Percentiles rank a stretch among this genome's conserved stretches.
Conservation (phyloP, 2,888 invertebrate species). For the Augiades crinisus region DNA sequence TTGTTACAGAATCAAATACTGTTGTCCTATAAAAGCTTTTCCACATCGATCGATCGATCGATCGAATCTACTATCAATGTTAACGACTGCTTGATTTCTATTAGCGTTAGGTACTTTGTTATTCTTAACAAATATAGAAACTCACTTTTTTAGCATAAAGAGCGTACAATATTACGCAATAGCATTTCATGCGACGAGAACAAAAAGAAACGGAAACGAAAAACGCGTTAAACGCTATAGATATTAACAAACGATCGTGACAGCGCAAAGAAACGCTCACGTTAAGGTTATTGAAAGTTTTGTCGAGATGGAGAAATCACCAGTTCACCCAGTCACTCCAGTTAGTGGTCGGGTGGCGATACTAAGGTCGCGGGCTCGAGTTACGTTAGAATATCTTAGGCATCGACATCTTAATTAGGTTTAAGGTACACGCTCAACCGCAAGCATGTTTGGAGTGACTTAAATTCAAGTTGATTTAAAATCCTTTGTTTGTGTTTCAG, state of each 20-base stretch:
- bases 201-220: neutral
- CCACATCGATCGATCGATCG: too few species aligned
- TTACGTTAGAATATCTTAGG: neutral
- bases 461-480: neutral
- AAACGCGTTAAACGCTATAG: neutral
- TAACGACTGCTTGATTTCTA: too few species aligned
- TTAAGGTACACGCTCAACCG: neutral
- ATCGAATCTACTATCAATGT: too few species aligned
- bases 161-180: too few species aligned
- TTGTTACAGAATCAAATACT: too few species aligned
- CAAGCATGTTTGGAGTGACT: too few species aligned
- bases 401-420: neutral
- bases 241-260: conserved; percentile 3
- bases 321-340: conserved; percentile 5
- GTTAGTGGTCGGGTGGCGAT: conserved; percentile 20
- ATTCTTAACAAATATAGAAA: too few species aligned
- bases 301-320: conserved; percentile 9
- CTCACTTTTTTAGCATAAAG: too few species aligned
- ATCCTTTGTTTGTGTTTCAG: neutral
- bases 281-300: conserved; percentile 6
- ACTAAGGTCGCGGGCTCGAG: conserved; percentile 13
- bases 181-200: too few species aligned
- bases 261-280: conserved; percentile 7
- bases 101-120: too few species aligned
- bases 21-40: too few species aligned